A percentile compares a stretch with the other conserved stretches of the same genome.
Conservation (phyloP, 2,113 vertebrate genomes). For the Pantherophis guttatus region DNA sequence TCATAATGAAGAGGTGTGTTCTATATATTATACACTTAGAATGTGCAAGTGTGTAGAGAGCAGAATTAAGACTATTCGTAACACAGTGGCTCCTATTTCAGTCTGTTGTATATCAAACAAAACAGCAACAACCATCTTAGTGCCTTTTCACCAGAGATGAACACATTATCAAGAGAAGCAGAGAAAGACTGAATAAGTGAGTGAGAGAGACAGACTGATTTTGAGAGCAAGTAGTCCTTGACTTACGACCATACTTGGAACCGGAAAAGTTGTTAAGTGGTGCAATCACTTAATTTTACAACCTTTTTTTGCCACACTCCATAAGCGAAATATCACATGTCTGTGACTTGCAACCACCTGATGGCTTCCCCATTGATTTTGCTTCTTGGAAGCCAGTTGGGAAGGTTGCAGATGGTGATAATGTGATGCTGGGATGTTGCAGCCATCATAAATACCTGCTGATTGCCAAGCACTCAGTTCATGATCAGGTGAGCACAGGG, state of each 20-base stretch:
- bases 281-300: background rate
- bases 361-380: background rate
- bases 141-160: conserved; percentile 3
- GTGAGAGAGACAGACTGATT: background rate
- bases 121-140: background rate
- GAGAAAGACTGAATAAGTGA: background rate
- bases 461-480: background rate
- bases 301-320: too few species aligned
- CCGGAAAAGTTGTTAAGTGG: background rate
- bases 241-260: background rate
- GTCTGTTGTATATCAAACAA: background rate
- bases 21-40: background rate
- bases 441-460: background rate
- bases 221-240: background rate
- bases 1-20: background rate
- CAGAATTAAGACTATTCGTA: background rate
- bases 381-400: background rate
- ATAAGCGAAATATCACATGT: background rate
- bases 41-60: background rate
- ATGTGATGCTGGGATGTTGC: background rate
- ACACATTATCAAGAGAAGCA: conserved; percentile 1
- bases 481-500: background rate
- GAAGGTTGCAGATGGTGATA: background rate
- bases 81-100: background rate
- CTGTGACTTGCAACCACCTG: background rate